Evolutionary conservation across 2,888 invertebrate species (phyloP).

Genomic region (Amaurobius ferox): DNA sequence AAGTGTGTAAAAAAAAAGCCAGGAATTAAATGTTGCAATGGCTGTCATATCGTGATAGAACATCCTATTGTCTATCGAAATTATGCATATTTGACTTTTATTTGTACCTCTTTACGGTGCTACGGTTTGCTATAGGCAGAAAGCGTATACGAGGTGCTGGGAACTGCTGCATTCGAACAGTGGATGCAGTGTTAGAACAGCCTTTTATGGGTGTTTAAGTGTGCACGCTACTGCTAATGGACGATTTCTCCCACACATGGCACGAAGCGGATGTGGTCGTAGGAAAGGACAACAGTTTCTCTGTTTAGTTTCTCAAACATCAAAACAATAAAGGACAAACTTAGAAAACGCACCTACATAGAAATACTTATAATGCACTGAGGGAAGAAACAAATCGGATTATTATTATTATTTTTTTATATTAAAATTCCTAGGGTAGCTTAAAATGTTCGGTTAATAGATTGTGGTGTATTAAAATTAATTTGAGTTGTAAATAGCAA

Average conservation of each 20-base stretch:
- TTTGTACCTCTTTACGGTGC: constrained; percentile 62
- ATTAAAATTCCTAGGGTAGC: no score
- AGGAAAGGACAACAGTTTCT: constrained; percentile 12
- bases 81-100: constrained; percentile 65
- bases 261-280: constrained; percentile 57
- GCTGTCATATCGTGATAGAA: constrained; percentile 62
- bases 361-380: no score
- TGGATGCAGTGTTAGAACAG: constrained; percentile 42
- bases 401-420: no score
- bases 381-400: no score
- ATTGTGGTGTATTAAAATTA: no score
- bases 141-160: constrained; percentile 47
- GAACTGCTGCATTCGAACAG: constrained; percentile 44
- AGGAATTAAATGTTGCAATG: constrained; percentile 61
- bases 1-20: constrained; percentile 58
- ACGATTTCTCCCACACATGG: constrained; percentile 36
- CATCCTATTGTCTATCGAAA: constrained; percentile 60
- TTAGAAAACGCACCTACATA: background rate
- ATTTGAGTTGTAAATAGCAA: no score
- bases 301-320: background rate
- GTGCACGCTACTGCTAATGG: constrained; percentile 48
- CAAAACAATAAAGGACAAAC: background rate
- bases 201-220: constrained; percentile 52
- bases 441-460: no score
- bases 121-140: constrained; percentile 47